Percentiles rank a stretch among this genome's conserved stretches.
Conservation (phyloP, 2,888 invertebrate species). For the Lissonota sp. region DNA sequence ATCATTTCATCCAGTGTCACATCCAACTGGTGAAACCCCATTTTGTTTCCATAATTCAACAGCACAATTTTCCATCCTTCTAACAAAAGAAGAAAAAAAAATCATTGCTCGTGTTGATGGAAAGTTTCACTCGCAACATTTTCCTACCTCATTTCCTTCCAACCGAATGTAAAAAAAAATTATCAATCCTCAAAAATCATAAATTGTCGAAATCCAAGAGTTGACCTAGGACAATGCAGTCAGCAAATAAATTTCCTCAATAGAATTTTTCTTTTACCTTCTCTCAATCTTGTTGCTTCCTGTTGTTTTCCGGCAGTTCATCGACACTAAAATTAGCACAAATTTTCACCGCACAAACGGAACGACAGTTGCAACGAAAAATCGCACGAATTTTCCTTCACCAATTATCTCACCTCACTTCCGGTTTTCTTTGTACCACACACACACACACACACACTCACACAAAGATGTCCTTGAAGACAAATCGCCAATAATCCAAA, state of each 20-base stretch:
- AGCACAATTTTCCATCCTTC: no score
- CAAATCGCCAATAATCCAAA: slow-evolving; percentile 5
- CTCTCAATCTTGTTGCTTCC: neutral
- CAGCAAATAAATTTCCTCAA: neutral
- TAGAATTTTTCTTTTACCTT: slow-evolving; percentile 21
- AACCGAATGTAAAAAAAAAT: no score
- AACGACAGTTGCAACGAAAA: neutral
- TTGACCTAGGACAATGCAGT: neutral
- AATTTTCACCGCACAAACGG: slow-evolving; percentile 15
- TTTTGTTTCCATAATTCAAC: no score
- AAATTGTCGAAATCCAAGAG: no score
- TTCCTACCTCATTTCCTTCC: no score
- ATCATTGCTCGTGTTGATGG: no score
- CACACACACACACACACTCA: slow-evolving; percentile 12
- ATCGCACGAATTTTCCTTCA: slow-evolving; percentile 12
- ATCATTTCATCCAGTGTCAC: no score
- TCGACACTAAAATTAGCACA: neutral
- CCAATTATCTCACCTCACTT: slow-evolving; percentile 22
- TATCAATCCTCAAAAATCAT: no score
- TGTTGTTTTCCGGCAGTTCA: slow-evolving; percentile 23
- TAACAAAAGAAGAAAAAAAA: no score
- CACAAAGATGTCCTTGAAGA: slow-evolving; percentile 15
- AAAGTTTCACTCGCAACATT: no score
- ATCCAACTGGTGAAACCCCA: no score
- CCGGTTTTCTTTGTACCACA: neutral